Evolutionary conservation across 37 sponge, comb jelly and placozoan genomes (phyloP), one percentile per base, ranked within the genome.

Genomic region (Trichoplax adhaerens): DNA sequence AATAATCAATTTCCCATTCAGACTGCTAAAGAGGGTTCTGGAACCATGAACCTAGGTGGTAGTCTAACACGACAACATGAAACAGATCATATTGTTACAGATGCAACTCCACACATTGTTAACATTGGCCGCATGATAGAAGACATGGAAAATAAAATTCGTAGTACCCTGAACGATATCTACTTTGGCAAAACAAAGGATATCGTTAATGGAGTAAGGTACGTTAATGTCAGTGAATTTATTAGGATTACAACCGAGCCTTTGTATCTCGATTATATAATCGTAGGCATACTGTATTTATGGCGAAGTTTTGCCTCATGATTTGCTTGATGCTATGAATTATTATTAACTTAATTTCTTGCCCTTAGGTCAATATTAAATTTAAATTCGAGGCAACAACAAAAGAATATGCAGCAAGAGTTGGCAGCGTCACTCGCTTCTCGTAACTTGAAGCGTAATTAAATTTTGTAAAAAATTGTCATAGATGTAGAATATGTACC

Each of bases 21-120:
- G 77, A 94, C 91, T 29, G 84, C 83, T 79, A 87, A 87, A 76
- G 83, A 66, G 8, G 86, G 70, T 55, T 86, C 87, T 10, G 96
- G 96, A 4, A 90, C 82, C 4, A 94, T 94, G 91, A 87, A 94
- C 81, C 86, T 94, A 0, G 96, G 96, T 4, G 96, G 96, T 0
- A 81, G 85, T 65, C 83, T 94, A 52, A 87, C 91, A 1, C 71
- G 96, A 58, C 96, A 94, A 78, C 65, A 54, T 74, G 79, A 78
- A 65, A 49, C 76, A 0, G 96, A 94, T 68, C 62, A 61, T 53
- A 62, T 86, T 48, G 88, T 94, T 52, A 82, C 76, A 8, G 91
- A 89, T 29, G 73, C 81, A 50, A 82, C 64, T 49, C 91, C 96
- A 7, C 96, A 94, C 82, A 90, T 94, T 68, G 82, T 84, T 54